Evolutionary conservation across 2,888 invertebrate species (phyloP).

Genomic region (Xestia xanthographa): DNA sequence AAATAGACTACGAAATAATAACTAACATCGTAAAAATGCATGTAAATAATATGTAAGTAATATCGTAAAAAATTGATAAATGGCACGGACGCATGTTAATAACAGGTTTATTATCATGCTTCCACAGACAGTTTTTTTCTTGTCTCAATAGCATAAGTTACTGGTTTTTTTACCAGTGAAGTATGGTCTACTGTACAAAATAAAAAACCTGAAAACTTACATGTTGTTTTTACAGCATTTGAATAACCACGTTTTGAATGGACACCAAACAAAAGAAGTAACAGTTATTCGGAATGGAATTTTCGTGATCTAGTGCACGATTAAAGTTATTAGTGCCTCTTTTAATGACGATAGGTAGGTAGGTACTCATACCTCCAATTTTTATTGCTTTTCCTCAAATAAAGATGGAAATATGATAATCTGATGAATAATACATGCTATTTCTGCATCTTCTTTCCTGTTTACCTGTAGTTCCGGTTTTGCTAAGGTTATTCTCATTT

Average conservation of each 20-base stretch:
- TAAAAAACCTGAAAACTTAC: neutral
- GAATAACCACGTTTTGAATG: neutral
- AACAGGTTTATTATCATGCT: too few species aligned
- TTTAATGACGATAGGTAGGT: neutral
- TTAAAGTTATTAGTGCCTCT: neutral
- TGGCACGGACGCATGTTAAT: too few species aligned
- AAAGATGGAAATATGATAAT: neutral
- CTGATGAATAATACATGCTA: neutral
- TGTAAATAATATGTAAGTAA: too few species aligned
- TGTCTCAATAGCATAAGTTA: neutral
- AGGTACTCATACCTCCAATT: neutral
- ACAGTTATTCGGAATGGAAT: neutral
- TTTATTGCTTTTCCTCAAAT: neutral
- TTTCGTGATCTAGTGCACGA: constrained; percentile 22
- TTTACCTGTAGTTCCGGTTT: neutral
- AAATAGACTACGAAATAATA: too few species aligned
- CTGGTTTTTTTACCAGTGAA: neutral
- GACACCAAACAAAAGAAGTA: neutral
- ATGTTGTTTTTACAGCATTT: neutral
- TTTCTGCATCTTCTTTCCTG: neutral
- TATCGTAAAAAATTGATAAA: too few species aligned
- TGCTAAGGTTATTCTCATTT: neutral
- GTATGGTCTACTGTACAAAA: neutral
- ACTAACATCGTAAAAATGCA: too few species aligned
- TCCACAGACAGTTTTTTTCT: neutral